Evolutionary conservation across 2,888 invertebrate genomes (phyloP).

Genomic region (Leptogaster cylindrica): DNA sequence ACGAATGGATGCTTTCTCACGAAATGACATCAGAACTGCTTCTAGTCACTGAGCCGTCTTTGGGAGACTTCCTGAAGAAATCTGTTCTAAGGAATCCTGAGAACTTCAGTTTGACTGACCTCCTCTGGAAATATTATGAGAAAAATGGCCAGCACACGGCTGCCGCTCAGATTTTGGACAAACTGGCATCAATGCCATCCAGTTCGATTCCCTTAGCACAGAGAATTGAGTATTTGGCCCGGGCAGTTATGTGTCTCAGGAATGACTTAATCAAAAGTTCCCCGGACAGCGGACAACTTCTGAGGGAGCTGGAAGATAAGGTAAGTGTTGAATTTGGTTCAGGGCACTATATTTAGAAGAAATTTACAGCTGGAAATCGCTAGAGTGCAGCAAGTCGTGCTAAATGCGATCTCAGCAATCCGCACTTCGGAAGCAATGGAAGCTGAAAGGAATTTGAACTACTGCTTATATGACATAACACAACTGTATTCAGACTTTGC

Average conservation of each 20-base stretch:
- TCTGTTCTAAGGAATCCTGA: slow-evolving; percentile 65
- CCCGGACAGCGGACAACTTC: slow-evolving; percentile 75
- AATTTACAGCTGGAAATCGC: slow-evolving; percentile 75
- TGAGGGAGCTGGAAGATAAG: slow-evolving; percentile 91
- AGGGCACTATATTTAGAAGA: too few relatives aligned
- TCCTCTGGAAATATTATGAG: slow-evolving; percentile 97
- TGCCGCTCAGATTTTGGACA: slow-evolving; percentile 89
- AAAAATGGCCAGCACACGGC: slow-evolving; percentile 88
- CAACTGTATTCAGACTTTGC: slow-evolving; percentile 93
- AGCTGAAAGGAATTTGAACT: slow-evolving; percentile 77
- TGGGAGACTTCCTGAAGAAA: slow-evolving; percentile 61
- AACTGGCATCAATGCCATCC: slow-evolving; percentile 74
- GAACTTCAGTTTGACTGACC: slow-evolving; percentile 71
- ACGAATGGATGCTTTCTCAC: slow-evolving; percentile 89
- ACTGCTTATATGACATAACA: slow-evolving; percentile 84
- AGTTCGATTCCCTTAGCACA: slow-evolving; percentile 76
- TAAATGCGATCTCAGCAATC: slow-evolving; percentile 68
- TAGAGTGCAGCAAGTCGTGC: slow-evolving; percentile 76
- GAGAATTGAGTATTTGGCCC: slow-evolving; percentile 88
- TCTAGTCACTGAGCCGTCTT: slow-evolving; percentile 64
- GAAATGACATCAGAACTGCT: slow-evolving; percentile 73
- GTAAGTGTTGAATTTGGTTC: slow-evolving; percentile 53
- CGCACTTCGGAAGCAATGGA: slow-evolving; percentile 66
- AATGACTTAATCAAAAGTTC: slow-evolving; percentile 80
- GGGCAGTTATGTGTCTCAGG: slow-evolving; percentile 94